These are phyloP conservation scores for Drosophila sordidula DNA, from an alignment of 2,888 invertebrate species.

Conservation along the genomic window DNA sequence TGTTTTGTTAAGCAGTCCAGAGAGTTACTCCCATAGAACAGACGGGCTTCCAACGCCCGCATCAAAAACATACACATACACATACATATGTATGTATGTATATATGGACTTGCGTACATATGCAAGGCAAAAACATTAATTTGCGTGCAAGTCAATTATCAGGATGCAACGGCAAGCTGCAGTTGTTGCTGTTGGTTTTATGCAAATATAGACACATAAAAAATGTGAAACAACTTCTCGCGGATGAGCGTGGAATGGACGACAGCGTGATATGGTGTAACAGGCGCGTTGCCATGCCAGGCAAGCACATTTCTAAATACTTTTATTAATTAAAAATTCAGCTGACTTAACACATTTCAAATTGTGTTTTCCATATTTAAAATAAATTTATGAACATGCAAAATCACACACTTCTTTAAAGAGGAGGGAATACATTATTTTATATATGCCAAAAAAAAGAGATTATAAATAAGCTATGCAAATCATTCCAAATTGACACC, in stretches of 20 bases:
- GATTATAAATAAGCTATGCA: slow-evolving; percentile 24
- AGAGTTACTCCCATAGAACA: slow-evolving; percentile 47
- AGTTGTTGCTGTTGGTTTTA: slow-evolving; percentile 32
- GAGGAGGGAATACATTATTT: not conserved
- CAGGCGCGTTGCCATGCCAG: slow-evolving; percentile 40
- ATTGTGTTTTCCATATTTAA: slow-evolving; percentile 59
- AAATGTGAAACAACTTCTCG: slow-evolving; percentile 33
- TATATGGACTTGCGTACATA: not conserved
- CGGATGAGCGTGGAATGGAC: slow-evolving; percentile 8
- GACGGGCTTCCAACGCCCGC: slow-evolving; percentile 6
- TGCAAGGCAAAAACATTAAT: slow-evolving; percentile 65
- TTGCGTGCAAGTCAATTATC: slow-evolving; percentile 80
- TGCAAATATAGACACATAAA: slow-evolving; percentile 51
- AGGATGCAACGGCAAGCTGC: slow-evolving; percentile 40
- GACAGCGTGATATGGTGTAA: not conserved
- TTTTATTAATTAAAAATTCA: slow-evolving; percentile 76
- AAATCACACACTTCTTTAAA: slow-evolving; percentile 30
- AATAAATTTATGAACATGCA: slow-evolving; percentile 31
- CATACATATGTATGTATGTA: too few relatives aligned
- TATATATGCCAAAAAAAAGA: not conserved
- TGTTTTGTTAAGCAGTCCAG: slow-evolving; percentile 63
- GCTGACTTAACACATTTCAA: slow-evolving; percentile 74
- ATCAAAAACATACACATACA: not conserved
- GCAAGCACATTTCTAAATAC: slow-evolving; percentile 70
- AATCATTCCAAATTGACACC: slow-evolving; percentile 26